These are phyloP conservation scores for Phyllostomus hastatus DNA, from an alignment of 2,113 vertebrate genomes.

Conservation along the genomic window DNA sequence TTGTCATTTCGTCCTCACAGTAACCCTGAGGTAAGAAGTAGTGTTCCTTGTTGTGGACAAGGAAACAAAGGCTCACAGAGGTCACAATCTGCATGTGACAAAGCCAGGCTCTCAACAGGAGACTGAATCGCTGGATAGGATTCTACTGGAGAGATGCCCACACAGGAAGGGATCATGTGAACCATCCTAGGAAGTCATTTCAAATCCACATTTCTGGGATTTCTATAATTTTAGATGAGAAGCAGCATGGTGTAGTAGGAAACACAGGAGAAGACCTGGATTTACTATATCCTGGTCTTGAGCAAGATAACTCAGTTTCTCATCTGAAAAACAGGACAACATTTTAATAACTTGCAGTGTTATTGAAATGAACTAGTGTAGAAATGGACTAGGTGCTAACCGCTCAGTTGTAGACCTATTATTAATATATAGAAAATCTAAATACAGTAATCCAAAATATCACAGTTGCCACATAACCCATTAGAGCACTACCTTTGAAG, in stretches of 20 bases:
- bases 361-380: background rate
- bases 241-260: background rate
- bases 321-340: background rate
- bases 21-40: background rate
- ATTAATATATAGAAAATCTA: background rate
- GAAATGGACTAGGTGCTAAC: background rate
- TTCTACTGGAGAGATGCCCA: background rate
- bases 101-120: background rate
- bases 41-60: background rate
- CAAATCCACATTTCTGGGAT: background rate
- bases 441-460: background rate
- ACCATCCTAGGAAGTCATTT: background rate
- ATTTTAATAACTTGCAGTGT: background rate
- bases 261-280: background rate
- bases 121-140: background rate
- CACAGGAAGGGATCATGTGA: background rate
- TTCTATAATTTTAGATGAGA: background rate
- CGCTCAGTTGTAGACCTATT: background rate
- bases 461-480: background rate
- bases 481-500: background rate
- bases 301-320: slow-evolving; percentile 11
- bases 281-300: background rate
- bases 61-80: background rate
- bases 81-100: background rate
- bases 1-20: background rate